These are phyloP conservation scores for Psylliodes chrysocephalus DNA, from an alignment of 2,888 invertebrate genomes.

Conservation along the genomic window DNA sequence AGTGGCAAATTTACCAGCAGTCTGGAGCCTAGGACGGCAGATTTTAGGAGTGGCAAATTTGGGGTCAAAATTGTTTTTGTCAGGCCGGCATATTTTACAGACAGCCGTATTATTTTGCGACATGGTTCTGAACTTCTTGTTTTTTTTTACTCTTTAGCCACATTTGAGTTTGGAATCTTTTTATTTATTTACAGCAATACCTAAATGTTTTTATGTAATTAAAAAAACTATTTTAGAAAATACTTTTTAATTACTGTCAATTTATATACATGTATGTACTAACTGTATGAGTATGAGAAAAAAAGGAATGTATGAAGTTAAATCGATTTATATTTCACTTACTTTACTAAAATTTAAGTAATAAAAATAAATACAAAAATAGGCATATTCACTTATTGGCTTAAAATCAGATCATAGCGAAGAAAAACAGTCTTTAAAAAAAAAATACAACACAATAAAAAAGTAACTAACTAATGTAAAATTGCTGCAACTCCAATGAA, in stretches of 20 bases:
- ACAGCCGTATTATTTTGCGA: too few relatives aligned
- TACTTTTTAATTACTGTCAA: conserved; percentile 47
- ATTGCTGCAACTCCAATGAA: conserved; percentile 1
- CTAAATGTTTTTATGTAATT: too few relatives aligned
- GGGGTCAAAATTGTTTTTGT: too few relatives aligned
- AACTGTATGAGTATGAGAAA: conserved; percentile 45
- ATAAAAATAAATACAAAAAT: conserved; percentile 51
- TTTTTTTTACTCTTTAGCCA: too few relatives aligned
- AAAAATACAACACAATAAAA: conserved; percentile 21
- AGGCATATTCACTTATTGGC: conserved; percentile 39
- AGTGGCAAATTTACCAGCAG: too few relatives aligned
- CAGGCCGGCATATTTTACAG: too few relatives aligned
- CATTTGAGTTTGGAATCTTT: too few relatives aligned
- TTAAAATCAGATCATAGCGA: conserved; percentile 40
- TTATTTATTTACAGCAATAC: too few relatives aligned
- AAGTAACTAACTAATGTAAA: conserved; percentile 22
- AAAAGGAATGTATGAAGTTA: conserved; percentile 48
- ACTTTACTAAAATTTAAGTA: conserved; percentile 41
- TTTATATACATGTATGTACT: conserved; percentile 48
- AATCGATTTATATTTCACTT: conserved; percentile 32
- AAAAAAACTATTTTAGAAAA: conserved; percentile 42
- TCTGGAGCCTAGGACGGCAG: too few relatives aligned
- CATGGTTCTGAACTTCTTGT: too few relatives aligned
- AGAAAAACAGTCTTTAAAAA: conserved; percentile 42
- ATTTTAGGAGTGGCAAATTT: too few relatives aligned